Evolutionary conservation across 2,113 vertebrate species (phyloP).

Genomic region (Hyaena hyaena): DNA sequence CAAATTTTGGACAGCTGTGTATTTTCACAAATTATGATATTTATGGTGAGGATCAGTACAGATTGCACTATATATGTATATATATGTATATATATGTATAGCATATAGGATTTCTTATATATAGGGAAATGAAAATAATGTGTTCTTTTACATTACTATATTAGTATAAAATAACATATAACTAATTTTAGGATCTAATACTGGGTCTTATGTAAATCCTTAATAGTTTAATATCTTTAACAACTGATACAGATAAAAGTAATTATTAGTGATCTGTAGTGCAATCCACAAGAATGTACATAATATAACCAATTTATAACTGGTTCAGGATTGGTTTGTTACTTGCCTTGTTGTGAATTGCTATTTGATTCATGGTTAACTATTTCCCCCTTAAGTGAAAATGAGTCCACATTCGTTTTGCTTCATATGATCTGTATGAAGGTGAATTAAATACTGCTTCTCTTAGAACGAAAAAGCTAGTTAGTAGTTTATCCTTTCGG

Average conservation of each 20-base stretch:
- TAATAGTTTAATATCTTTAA: neutral
- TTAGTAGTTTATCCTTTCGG: neutral
- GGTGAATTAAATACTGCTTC: neutral
- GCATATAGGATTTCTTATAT: neutral
- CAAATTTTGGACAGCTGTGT: constrained; percentile 39
- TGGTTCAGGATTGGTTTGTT: neutral
- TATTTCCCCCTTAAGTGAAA: neutral
- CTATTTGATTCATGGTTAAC: neutral
- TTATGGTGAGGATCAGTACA: neutral
- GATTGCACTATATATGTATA: neutral
- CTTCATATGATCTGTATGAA: neutral
- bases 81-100: neutral
- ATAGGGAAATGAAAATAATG: constrained; percentile 17
- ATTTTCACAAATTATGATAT: constrained; percentile 24
- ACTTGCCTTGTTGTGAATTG: neutral
- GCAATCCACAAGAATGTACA: neutral
- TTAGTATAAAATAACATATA: neutral
- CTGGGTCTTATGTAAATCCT: neutral
- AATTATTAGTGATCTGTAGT: neutral
- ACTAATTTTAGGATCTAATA: constrained; percentile 18
- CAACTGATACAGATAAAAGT: neutral
- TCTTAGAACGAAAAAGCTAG: neutral
- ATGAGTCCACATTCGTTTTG: constrained; percentile 2
- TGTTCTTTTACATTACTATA: neutral
- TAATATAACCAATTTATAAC: neutral